Evolutionary conservation across 1,140 invertebrate genomes (phyloP).

Genomic region (Aphaenogaster ashmeadi): DNA sequence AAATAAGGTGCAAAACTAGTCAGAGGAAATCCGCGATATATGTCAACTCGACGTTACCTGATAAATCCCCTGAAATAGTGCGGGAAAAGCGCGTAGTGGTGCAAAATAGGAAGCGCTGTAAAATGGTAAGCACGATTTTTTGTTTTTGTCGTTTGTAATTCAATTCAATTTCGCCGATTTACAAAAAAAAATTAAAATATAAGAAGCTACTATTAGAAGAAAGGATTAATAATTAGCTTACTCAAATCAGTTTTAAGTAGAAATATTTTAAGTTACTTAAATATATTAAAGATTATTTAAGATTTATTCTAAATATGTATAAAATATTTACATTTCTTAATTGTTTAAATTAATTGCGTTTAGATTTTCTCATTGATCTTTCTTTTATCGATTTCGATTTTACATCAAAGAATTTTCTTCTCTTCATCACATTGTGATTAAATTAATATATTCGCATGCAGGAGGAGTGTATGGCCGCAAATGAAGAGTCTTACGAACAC

Average conservation of each 20-base stretch:
- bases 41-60: constrained; percentile 81
- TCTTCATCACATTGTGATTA: background rate
- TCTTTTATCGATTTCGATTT: background rate
- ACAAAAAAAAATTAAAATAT: background rate
- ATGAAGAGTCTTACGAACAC: constrained; percentile 82
- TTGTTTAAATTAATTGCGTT: background rate
- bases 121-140: constrained; percentile 17
- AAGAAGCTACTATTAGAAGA: background rate
- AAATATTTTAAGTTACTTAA: background rate
- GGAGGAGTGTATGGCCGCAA: constrained; percentile 79
- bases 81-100: constrained; percentile 74
- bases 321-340: background rate
- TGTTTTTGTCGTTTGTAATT: constrained; percentile 1
- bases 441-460: constrained; percentile 66
- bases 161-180: background rate
- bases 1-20: constrained; percentile 86
- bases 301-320: background rate
- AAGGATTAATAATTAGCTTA: background rate
- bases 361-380: background rate
- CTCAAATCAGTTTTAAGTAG: background rate
- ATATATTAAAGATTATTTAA: background rate
- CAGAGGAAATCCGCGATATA: constrained; percentile 85
- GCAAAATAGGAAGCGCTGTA: constrained; percentile 19
- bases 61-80: constrained; percentile 81
- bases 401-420: background rate